These are phyloP conservation scores for Calyptomena viridis DNA, from an alignment of 2,113 vertebrate species.

Conservation along the genomic window DNA sequence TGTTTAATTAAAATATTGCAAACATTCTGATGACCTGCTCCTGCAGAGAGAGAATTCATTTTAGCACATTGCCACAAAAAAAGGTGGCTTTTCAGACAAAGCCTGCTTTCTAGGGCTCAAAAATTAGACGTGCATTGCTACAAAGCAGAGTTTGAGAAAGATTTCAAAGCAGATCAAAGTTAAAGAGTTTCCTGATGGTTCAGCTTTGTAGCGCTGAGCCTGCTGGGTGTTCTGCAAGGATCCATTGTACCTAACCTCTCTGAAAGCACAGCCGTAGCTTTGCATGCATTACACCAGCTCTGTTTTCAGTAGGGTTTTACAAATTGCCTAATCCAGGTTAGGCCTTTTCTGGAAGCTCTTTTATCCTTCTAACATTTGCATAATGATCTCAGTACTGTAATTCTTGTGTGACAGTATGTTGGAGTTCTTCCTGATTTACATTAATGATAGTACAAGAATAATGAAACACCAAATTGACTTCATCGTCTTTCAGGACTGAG, in stretches of 20 bases:
- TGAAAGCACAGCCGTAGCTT: not conserved
- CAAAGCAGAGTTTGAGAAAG: not conserved
- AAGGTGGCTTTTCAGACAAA: not conserved
- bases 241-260: not conserved
- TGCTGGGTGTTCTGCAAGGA: constrained; percentile 1
- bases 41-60: not conserved
- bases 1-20: not conserved
- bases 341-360: constrained; percentile 29
- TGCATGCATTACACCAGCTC: not conserved
- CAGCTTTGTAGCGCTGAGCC: constrained; percentile 14
- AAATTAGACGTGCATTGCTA: not conserved
- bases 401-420: not conserved
- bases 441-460: constrained; percentile 18
- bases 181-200: constrained; percentile 7
- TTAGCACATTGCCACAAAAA: not conserved
- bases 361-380: constrained; percentile 42
- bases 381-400: constrained; percentile 15
- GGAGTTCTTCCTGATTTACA: not conserved
- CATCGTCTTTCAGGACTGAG: not conserved
- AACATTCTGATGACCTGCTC: not conserved
- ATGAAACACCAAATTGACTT: not conserved
- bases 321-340: constrained; percentile 38
- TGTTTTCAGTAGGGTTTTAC: not conserved
- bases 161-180: constrained; percentile 43
- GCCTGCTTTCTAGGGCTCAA: not conserved